Base-by-base conservation (phyloP, 2,888 invertebrate genomes). In the Nasonia oneida region DNA sequence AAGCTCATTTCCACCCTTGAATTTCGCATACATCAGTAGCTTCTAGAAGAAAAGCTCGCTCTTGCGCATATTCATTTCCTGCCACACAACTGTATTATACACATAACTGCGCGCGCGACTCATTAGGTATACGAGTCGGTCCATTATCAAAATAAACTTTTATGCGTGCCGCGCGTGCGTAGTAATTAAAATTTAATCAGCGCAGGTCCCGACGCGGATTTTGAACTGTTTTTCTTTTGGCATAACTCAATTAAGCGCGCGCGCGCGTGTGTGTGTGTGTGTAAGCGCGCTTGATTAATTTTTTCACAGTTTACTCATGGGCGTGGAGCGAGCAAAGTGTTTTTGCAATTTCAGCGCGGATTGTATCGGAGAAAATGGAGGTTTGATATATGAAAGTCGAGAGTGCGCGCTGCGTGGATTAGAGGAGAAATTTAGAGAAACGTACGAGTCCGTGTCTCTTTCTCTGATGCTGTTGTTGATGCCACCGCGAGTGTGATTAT, bases 161-260 rank as follows among this genome's bases (percentile, higher is more conserved):
- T 77, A 71, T 53, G 42, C 18, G 39, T 29, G 42, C 23, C 33
- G 6, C 29, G 39, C 37, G 10, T n/a, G 23, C 37, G 12, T 57
- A 80, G 77, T 85, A 81, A 81, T 77, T 85, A 80, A 81, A 81
- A 77, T 81, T 85, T 85, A 85, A 81, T 81, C 71, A 81, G 23
- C 23, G 37, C 37, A 3, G 23, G 47, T 12, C 33, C 14, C 18
- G n/a, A 8, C 67, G 33, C 23, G 33, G 14, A 67, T 67, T 29
- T 73, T 2, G 0, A 37, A 71, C 23, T 18, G 39, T 53, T 53
- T 53, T 53, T 37, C 33, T 70, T 37, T 18, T 8, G 33, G 15
- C 70, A 39, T 71, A 42, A 37, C 33, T 37, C 18, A 39, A 71
- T 37, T 71, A 71, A 8, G 42, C 5, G 71, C 3, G 33, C 15